A percentile compares a stretch with the other conserved stretches of the same genome.
phyloP scores from a whole-genome alignment of 1,140 invertebrate species.

The Hesperophylax magnus region DNA sequence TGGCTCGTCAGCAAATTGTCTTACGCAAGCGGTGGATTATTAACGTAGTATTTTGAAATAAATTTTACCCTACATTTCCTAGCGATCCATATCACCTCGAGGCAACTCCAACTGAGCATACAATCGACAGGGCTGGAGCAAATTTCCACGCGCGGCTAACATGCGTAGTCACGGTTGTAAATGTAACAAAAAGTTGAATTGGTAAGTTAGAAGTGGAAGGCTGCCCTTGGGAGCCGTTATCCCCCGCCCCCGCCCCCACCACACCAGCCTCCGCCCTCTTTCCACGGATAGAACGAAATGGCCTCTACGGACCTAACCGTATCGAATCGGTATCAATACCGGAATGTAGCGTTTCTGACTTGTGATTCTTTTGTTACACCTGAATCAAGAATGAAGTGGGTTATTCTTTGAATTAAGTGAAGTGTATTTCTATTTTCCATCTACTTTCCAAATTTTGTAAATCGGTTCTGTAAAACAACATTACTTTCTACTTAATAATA shows the following conservation, averaged over 20 bases:
- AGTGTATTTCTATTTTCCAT: neutral
- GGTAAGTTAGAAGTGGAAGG: conserved; percentile 57
- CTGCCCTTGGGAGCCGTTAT: conserved; percentile 55
- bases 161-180: conserved; percentile 52
- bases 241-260: conserved; percentile 10
- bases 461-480: too few relatives aligned
- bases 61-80: conserved; percentile 28
- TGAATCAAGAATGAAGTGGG: conserved; percentile 16
- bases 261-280: neutral
- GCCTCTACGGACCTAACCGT: conserved; percentile 43
- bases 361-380: conserved; percentile 18
- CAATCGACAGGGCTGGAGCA: conserved; percentile 11
- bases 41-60: conserved; percentile 9
- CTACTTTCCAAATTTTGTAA: neutral
- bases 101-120: conserved; percentile 29
- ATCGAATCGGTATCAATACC: conserved; percentile 37
- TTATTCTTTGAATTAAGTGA: neutral
- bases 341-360: conserved; percentile 14
- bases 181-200: conserved; percentile 58
- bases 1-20: too few relatives aligned
- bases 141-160: conserved; percentile 42
- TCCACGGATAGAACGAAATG: conserved; percentile 22
- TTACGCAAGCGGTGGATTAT: neutral
- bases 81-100: conserved; percentile 36
- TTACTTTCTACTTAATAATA: too few relatives aligned